phyloP scores from a whole-genome alignment of 2,797 vertebrate species.

The Merluccius polli region DNA sequence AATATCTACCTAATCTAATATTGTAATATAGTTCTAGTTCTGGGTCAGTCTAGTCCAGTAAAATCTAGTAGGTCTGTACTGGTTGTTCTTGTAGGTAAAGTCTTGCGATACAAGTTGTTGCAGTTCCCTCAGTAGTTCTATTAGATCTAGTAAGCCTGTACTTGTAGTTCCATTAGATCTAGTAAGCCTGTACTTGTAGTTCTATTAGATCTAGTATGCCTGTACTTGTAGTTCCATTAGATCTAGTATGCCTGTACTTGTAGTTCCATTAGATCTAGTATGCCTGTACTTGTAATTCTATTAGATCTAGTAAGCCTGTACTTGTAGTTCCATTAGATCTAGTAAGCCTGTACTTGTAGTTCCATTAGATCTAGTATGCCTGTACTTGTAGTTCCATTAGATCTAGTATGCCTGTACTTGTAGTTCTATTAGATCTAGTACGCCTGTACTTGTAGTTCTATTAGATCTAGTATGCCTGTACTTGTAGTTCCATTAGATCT shows the following conservation, averaged over 20 bases:
- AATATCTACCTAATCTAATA: neutral
- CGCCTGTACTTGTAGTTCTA: constrained; percentile 3
- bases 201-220: neutral
- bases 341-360: constrained; percentile 1
- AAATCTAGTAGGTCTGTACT: neutral
- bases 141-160: neutral
- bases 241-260: neutral
- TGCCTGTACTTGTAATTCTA: neutral
- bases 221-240: neutral
- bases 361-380: neutral
- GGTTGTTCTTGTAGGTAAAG: neutral
- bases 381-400: neutral
- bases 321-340: neutral
- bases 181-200: neutral
- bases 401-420: neutral
- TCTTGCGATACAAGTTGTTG: neutral
- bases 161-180: neutral
- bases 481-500: no score
- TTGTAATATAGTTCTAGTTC: neutral
- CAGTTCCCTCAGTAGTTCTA: neutral
- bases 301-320: neutral
- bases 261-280: neutral
- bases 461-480: neutral
- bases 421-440: no score
- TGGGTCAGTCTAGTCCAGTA: neutral